Evolutionary conservation across 2,888 invertebrate species (phyloP), one percentile per base, ranked within the genome.

Genomic region (Vanessa cardui): DNA sequence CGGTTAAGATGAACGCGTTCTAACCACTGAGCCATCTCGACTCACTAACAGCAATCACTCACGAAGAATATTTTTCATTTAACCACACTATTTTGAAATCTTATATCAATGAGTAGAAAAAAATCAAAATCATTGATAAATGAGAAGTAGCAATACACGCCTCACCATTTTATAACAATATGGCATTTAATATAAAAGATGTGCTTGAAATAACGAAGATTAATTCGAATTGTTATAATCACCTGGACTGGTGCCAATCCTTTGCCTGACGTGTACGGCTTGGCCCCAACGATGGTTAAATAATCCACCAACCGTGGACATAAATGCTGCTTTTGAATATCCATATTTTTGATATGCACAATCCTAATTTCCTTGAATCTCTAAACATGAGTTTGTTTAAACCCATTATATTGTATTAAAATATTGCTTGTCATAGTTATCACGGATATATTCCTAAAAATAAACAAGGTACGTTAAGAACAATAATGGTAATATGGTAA

Each of bases 231-330:
- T 2, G 12, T 12, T 39, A 56, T 56, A 56, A 18, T 56, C 86
- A 97, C 97, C 95, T 97, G 97, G 64, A 97, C 96, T 50, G 96
- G 95, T 78, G 97, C 94, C 86, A 95, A 93, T 87, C 96, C 87
- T 85, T 94, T 94, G 63, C 93, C 93, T 66, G 94, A 92, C 66
- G 94, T 94, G 77, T 94, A 94, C 74, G 97, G 96, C 75, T 96
- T 94, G 44, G 97, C 97, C 79, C 99, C 99, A 79, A 99, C 99
- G 83, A 99, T 97, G 78, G 99, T 97, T 85, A 99, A 94, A 92
- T 99, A 99, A 94, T 99, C 99, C 92, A 97, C 96, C 83, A 97
- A 93, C 77, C 97, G 95, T 82, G 97, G 97, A 86, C 97, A 97
- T 79, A 97, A 88, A 81, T 96, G 96, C 85, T 96, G 96, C 84